Evolutionary conservation across 2,888 invertebrate genomes (phyloP).

Genomic region (Dasysyrphus tricinctus): DNA sequence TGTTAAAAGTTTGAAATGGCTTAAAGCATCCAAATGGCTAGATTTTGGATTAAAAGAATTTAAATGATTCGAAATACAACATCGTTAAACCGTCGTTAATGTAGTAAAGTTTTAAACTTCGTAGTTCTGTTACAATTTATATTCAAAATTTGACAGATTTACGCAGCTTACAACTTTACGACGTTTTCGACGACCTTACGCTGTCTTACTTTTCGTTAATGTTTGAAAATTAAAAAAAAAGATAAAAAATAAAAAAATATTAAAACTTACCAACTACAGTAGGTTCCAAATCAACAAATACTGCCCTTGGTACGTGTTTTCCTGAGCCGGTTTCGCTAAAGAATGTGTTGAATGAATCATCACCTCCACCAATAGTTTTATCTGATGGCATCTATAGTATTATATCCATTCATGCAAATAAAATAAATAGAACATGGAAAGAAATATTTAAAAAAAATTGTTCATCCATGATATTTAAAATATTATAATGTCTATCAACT

Average conservation of each 20-base stretch:
- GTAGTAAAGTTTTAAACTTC: no score
- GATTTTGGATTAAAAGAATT: no score
- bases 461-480: constrained; percentile 25
- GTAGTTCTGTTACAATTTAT: no score
- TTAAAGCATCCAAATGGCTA: no score
- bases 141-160: no score
- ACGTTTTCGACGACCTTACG: no score
- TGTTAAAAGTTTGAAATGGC: no score
- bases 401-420: constrained; percentile 40
- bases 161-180: no score
- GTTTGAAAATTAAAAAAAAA: no score
- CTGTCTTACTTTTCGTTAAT: no score
- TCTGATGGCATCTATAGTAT: constrained; percentile 89
- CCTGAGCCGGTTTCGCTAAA: constrained; percentile 89
- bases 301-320: constrained; percentile 94
- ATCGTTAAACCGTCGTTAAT: no score
- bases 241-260: not conserved
- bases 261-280: constrained; percentile 91
- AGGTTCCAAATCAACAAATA: constrained; percentile 96
- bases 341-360: constrained; percentile 91
- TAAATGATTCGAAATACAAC: no score
- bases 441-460: constrained; percentile 32
- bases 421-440: constrained; percentile 34
- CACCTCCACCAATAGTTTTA: constrained; percentile 89
- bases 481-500: not conserved